phyloP scores from a whole-genome alignment of 2,888 invertebrate species.

The Aphidoletes aphidimyza region DNA sequence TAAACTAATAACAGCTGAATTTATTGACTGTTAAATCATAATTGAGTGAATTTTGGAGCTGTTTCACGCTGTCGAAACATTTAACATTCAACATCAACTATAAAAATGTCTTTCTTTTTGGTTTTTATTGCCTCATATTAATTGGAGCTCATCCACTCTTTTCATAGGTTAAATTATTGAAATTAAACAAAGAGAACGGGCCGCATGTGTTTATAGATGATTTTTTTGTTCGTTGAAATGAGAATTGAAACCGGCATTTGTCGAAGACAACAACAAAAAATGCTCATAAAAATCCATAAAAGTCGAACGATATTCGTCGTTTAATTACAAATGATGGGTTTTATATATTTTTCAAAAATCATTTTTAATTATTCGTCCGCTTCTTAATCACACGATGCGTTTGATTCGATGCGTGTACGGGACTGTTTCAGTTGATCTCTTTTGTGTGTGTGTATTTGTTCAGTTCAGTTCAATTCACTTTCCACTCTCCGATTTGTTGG shows the following conservation, averaged over 20 bases:
- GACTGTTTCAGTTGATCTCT: neutral
- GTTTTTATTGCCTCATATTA: neutral
- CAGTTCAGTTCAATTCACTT: too few species aligned
- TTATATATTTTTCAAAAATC: neutral
- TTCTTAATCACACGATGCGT: neutral
- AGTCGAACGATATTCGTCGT: neutral
- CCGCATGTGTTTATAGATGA: too few species aligned
- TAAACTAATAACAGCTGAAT: neutral
- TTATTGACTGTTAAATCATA: conserved; percentile 32
- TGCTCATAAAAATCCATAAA: neutral
- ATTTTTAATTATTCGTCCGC: conserved; percentile 16
- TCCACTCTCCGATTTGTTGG: too few species aligned
- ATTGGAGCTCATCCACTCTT: neutral
- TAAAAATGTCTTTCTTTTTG: conserved; percentile 11
- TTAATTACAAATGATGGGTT: conserved; percentile 8
- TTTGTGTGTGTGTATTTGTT: too few species aligned
- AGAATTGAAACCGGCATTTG: neutral
- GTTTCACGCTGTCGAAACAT: conserved; percentile 19
- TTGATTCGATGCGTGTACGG: neutral
- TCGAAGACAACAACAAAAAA: neutral
- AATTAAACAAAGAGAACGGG: neutral
- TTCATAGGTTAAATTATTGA: neutral
- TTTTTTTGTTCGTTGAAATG: too few species aligned
- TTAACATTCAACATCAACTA: neutral
- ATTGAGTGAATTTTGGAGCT: conserved; percentile 3